phyloP scores from a whole-genome alignment of 2,113 vertebrate species.

The Apteryx mantelli region DNA sequence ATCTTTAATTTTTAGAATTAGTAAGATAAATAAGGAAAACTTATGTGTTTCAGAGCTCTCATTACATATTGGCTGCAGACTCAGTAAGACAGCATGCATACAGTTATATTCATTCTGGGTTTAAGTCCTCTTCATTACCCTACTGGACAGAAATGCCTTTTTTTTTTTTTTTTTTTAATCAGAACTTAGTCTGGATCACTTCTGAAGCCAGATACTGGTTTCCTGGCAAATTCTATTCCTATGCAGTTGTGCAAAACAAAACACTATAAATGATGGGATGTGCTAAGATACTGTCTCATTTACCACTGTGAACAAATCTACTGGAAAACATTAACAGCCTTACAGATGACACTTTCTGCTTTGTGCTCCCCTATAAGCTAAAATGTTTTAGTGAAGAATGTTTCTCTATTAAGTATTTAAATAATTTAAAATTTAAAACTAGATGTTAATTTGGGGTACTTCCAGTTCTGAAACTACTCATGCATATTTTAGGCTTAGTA shows the following conservation, averaged over 20 bases:
- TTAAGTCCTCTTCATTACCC: not conserved
- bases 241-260: not conserved
- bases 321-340: not conserved
- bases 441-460: not conserved
- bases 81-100: not conserved
- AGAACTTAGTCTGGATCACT: not conserved
- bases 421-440: not conserved
- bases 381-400: not conserved
- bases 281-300: not conserved
- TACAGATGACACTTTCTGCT: not conserved
- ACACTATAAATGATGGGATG: not conserved
- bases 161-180: not conserved
- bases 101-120: not conserved
- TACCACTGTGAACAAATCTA: not conserved
- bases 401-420: not conserved
- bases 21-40: not conserved
- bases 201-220: not conserved
- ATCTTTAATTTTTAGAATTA: not conserved
- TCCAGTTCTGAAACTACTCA: not conserved
- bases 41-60: not conserved
- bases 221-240: not conserved
- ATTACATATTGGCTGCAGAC: not conserved
- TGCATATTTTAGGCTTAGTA: not conserved
- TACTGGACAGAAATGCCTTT: not conserved
- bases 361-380: not conserved